Conservation (phyloP, 35 echinoderm and acorn worm species). For the Hemicentrotus pulcherrimus region DNA sequence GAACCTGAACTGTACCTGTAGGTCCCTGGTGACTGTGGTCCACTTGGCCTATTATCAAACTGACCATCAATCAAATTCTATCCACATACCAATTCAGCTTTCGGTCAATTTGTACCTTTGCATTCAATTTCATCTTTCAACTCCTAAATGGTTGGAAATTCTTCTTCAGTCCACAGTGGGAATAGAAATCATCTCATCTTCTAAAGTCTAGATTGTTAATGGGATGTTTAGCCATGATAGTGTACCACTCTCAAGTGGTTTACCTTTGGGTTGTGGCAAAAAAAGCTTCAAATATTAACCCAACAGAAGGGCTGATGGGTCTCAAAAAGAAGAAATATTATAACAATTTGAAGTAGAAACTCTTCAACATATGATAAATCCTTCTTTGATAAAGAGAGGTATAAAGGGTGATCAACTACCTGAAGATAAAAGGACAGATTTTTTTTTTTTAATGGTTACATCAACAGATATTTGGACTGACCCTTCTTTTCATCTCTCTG, state of each 20-base stretch:
- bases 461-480: too few species aligned
- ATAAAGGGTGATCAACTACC: too few species aligned
- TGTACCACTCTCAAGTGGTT: background rate
- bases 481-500: too few species aligned
- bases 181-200: background rate
- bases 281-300: background rate
- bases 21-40: background rate
- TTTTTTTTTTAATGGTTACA: too few species aligned
- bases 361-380: too few species aligned
- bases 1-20: background rate
- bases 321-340: too few species aligned
- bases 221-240: background rate
- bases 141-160: background rate
- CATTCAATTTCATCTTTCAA: background rate
- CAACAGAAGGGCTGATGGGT: background rate
- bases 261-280: background rate
- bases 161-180: background rate
- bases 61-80: conserved; percentile 5
- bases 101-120: background rate
- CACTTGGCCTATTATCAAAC: background rate
- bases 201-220: background rate
- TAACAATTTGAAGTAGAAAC: too few species aligned
- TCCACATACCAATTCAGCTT: background rate
- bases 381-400: too few species aligned
- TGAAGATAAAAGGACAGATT: too few species aligned